Evolutionary conservation across 2,888 invertebrate species (phyloP).

Genomic region (Lasioglossum malachurum): DNA sequence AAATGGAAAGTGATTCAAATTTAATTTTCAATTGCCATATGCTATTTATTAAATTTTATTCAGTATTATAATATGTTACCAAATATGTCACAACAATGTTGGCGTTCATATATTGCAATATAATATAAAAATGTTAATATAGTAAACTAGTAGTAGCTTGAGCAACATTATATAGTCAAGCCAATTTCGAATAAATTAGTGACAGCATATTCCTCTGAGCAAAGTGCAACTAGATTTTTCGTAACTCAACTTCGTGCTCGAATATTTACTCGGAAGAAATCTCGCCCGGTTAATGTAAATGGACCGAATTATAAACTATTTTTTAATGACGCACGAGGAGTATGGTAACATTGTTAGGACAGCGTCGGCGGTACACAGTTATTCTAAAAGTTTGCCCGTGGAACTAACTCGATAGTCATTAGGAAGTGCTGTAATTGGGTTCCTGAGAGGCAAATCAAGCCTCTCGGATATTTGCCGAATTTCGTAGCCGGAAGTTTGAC

Average conservation of each 20-base stretch:
- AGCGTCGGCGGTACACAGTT: background rate
- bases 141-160: background rate
- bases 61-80: background rate
- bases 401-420: slow-evolving; percentile 17
- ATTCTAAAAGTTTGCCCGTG: slow-evolving; percentile 22
- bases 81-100: background rate
- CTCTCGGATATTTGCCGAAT: slow-evolving; percentile 78
- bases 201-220: background rate
- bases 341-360: background rate
- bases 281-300: background rate
- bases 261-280: background rate
- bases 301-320: background rate
- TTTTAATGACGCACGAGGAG: background rate
- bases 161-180: background rate
- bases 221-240: background rate
- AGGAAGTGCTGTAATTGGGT: slow-evolving; percentile 48
- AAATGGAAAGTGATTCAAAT: no score
- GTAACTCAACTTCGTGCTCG: background rate
- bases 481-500: slow-evolving; percentile 77
- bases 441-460: slow-evolving; percentile 50
- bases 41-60: background rate
- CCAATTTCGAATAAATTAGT: background rate
- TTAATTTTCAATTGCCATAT: no score
- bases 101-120: background rate
- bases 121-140: background rate